A percentile compares a stretch with the other conserved stretches of the same genome.
These are phyloP conservation scores for Empis livida DNA, from an alignment of 2,888 invertebrate species.

Conservation along the genomic window DNA sequence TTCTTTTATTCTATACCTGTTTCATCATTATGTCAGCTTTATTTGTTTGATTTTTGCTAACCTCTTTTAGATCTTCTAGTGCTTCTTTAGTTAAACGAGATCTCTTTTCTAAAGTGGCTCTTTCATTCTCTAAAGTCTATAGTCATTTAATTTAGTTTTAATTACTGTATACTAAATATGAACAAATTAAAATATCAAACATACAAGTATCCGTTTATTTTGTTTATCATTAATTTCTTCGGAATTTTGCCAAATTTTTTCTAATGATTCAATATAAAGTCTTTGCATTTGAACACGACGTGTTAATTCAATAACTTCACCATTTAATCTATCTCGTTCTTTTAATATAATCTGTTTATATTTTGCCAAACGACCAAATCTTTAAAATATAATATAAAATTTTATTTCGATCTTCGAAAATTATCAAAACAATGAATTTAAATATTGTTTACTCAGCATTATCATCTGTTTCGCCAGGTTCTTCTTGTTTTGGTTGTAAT, in stretches of 20 bases:
- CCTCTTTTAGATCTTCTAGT: neutral
- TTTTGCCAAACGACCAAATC: constrained; percentile 23
- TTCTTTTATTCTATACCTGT: neutral
- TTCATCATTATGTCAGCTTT: neutral
- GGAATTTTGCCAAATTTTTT: constrained; percentile 22
- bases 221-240: constrained; percentile 18
- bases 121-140: neutral
- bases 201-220: constrained; percentile 3
- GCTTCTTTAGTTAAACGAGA: neutral
- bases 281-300: constrained; percentile 26
- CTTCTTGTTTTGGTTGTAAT: constrained; percentile 12
- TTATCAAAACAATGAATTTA: too few species aligned
- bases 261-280: constrained; percentile 23
- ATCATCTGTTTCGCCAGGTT: neutral
- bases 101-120: neutral
- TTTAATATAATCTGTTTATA: constrained; percentile 27
- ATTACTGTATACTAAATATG: neutral
- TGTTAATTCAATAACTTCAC: constrained; percentile 24
- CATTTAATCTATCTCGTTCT: constrained; percentile 29
- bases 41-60: neutral
- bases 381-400: constrained; percentile 6
- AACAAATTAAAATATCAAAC: neutral
- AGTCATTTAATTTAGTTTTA: neutral
- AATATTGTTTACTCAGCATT: neutral
- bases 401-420: neutral